These are phyloP conservation scores for Oegoconia quadripuncta DNA, from an alignment of 2,888 invertebrate species.

Conservation along the genomic window DNA sequence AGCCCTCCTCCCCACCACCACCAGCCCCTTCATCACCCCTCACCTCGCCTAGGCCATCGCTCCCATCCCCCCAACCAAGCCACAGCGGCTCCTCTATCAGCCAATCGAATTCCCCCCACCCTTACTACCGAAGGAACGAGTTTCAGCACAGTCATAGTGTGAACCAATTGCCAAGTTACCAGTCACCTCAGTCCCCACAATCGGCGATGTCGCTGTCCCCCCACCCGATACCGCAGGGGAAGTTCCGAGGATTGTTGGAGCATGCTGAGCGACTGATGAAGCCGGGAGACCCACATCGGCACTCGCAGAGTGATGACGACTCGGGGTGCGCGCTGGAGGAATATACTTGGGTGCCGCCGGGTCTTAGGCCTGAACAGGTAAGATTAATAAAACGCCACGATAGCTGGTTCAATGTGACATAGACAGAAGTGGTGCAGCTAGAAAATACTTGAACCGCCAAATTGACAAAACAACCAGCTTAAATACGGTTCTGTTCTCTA, in stretches of 20 bases:
- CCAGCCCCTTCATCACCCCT: conserved; percentile 57
- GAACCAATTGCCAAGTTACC: conserved; percentile 54
- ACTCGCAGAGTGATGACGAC: conserved; percentile 97
- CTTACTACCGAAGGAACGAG: conserved; percentile 56
- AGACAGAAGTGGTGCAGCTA: too few species aligned
- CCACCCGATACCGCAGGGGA: conserved; percentile 66
- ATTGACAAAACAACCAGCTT: too few species aligned
- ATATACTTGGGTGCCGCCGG: conserved; percentile 98
- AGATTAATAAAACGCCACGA: conserved; percentile 32
- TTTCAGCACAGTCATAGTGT: conserved; percentile 50
- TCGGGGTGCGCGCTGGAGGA: conserved; percentile 98
- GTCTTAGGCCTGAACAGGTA: conserved; percentile 97
- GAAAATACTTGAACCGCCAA: too few species aligned
- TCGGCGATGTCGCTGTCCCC: conserved; percentile 70
- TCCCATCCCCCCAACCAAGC: conserved; percentile 65
- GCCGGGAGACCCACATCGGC: conserved; percentile 87
- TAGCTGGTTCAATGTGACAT: too few species aligned
- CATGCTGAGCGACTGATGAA: conserved; percentile 81
- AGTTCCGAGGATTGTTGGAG: conserved; percentile 66
- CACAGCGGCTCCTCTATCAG: conserved; percentile 60
- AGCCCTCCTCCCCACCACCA: conserved; percentile 57
- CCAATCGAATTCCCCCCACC: conserved; percentile 63
- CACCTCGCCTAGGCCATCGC: conserved; percentile 55
- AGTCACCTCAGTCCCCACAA: conserved; percentile 62
- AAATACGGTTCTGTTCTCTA: too few species aligned